Base-by-base conservation (phyloP, 2,797 vertebrate genomes). In the Australoheros facetus region DNA sequence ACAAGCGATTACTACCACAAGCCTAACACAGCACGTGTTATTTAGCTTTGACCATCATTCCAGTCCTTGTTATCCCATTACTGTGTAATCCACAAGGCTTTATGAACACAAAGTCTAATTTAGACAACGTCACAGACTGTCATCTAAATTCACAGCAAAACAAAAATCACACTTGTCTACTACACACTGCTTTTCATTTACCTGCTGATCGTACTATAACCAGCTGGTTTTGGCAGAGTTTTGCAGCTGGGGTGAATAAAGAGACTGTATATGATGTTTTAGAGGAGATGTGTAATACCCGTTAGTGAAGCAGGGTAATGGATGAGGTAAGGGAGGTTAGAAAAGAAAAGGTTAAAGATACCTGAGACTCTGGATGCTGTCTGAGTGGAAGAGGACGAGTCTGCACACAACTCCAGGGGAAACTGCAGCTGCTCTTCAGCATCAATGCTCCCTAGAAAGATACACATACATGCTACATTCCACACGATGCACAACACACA, bases 371-470 rank as follows among this genome's bases (percentile, higher is more conserved):
- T 98, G 77, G 96, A 90, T 28, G 96, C 93, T 21, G 94, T 92
- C 88, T 96, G 97, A 37, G 94, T 90, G 87, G 94, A 56, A 58
- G 95, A 94, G 21, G 96, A 94, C 0, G 95, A 89, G 81, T 99
- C 98, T 19, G 96, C 95, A 55, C 93, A 96, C 87, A 99, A 96
- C 90, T 99, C 98, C 94, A 99, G 11, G 0, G 97, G 93, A 90
- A 99, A 99, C 73, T 99, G 98, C 48, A 99, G 95, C 82, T 98
- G 97, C 57, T 99, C 98, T 77, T 99, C 98, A 12, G 95, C 96
- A 85, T 99, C 98, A 75, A 94, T 87, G 77, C 95, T 95, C 51
- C 94, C 97, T 97, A 82, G 72, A 80, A 88, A 84, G 34, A 77
- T 3, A 82, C 8, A 45, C 30, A 62, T 3, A 73, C 17, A 60